Evolutionary conservation across 1,140 invertebrate genomes (phyloP), one percentile per base, ranked within the genome.

Genomic region (Eumaeus atala): DNA sequence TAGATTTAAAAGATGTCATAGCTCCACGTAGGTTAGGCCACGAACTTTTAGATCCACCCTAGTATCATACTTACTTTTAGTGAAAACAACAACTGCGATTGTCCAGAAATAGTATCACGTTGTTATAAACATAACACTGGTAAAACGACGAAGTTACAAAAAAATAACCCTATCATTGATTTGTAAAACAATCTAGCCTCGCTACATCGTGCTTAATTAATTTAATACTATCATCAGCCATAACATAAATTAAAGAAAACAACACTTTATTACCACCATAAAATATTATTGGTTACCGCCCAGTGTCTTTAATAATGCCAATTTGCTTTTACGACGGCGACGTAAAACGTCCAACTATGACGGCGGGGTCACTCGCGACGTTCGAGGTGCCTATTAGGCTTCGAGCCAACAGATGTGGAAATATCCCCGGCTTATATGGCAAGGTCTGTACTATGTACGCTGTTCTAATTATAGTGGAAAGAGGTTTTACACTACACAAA

Each of bases 331-430:
- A 66, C 58, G 61, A 63, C 49, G 12, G 51, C 38, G 44, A 52
- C 53, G 54, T 66, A 56, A 61, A 59, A 59, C 55, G 52, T 59
- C 38, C 47, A 60, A 38, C 64, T 56, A 59, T 62, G 62, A 61
- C 49, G 56, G 62, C 58, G 49, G 60, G 58, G 59, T 52, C 40
- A 28, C 21, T n/a, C 51, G 44, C 57, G 37, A n/a, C n/a, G n/a
- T n/a, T n/a, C n/a, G n/a, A 48, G 44, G 40, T 58, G 57, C 57
- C 54, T 72, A 71, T 72, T 82, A 72, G 77, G 79, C 78, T 64
- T 47, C 55, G 44, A 59, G 78, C 78, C 78, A 82, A 79, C 75
- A 78, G 73, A 75, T 78, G 74, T 62, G 53, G 66, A 65, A 69
- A 64, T 70, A 64, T 70, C 67, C 60, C 60, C 21, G 57, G 57